Base-by-base conservation (phyloP, 2,113 vertebrate species). In the Acrocephalus kingi region DNA sequence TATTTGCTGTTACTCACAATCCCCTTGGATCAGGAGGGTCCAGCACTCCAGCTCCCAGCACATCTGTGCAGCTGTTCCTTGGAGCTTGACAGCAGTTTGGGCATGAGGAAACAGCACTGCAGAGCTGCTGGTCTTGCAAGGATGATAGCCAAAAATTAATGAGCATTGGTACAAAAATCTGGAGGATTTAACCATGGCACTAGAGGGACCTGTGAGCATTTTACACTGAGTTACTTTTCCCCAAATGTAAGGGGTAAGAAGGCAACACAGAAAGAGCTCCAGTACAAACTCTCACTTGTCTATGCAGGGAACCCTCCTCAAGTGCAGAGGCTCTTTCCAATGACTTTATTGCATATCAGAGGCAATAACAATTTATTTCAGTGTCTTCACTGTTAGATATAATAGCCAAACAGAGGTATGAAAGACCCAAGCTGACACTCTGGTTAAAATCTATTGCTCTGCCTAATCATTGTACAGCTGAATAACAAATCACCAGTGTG, bases 361-460 rank as follows among this genome's bases (percentile, higher is more conserved):
- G 61, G 52, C 78, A 89, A 72, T 90, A 95, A 92, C n/a, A 63
- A 90, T 87, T 95, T 90, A 87, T 97, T 94, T 91, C 89, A 51
- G 25, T 91, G 73, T 87, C 78, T 90, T 95, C 84, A 58, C 23
- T 68, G 39, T 84, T 91, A 76, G 75, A 18, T 62, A 22, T 94
- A 92, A 96, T 88, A 82, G 89, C 68, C 87, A 96, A 95, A 94
- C 69, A 94, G 93, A 90, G 80, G 41, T 61, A 84, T 15, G 24
- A 86, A 95, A 88, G 54, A 87, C 84, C 55, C 90, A 84, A 77
- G 62, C 48, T 94, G 93, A 94, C 94, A 94, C 43, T 92, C 83
- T 77, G 30, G 31, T 83, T 95, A 67, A 94, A 85, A 96, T 90
- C 31, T 93, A 92, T 93, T 93, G 52, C 75, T 91, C 77, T 94